These are phyloP conservation scores for Cephus spinipes DNA, from an alignment of 2,888 invertebrate species.

Conservation along the genomic window DNA sequence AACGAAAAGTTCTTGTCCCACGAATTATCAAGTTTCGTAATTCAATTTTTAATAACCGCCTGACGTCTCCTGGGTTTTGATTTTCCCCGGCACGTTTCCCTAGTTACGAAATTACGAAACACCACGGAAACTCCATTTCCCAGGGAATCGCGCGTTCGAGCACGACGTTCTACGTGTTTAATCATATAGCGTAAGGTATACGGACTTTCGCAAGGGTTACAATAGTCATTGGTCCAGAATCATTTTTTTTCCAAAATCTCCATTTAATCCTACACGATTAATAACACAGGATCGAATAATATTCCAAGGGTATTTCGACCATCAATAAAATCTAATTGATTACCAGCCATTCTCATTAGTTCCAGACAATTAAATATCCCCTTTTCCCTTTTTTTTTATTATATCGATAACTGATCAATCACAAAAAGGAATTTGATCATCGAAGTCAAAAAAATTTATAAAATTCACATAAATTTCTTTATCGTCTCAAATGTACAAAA, in stretches of 20 bases:
- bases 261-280: neutral
- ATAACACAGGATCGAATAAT: neutral
- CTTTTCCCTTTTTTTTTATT: neutral
- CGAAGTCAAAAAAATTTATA: neutral
- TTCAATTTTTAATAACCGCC: slow-evolving; percentile 30
- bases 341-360: neutral
- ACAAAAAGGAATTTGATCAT: neutral
- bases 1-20: slow-evolving; percentile 6
- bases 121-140: slow-evolving; percentile 26
- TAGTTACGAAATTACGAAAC: slow-evolving; percentile 29
- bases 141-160: slow-evolving; percentile 1
- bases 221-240: slow-evolving; percentile 27
- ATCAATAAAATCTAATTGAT: neutral
- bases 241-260: slow-evolving; percentile 20
- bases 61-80: slow-evolving; percentile 24
- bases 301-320: neutral
- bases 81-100: slow-evolving; percentile 29
- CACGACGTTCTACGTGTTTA: slow-evolving; percentile 7
- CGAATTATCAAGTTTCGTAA: slow-evolving; percentile 23
- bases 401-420: neutral
- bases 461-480: neutral
- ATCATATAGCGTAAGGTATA: neutral
- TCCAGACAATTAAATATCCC: neutral
- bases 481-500: neutral
- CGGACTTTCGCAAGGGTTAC: slow-evolving; percentile 22